Conservation (phyloP, 2,113 vertebrate genomes). For the Eonycteris spelaea region DNA sequence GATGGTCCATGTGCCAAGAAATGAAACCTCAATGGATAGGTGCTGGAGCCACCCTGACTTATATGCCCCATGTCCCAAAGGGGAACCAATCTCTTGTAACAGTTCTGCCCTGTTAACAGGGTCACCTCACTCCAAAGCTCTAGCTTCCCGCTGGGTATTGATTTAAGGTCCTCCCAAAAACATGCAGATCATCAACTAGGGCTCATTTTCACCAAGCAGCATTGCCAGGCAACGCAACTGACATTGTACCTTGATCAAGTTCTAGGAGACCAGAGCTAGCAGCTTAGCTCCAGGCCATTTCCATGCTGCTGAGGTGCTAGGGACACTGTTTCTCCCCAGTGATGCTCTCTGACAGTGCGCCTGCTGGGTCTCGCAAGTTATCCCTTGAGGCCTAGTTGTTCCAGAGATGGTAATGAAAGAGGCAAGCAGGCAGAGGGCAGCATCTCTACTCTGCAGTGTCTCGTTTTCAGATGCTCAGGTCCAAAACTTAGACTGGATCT, state of each 20-base stretch:
- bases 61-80: not conserved
- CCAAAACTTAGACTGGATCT: not conserved
- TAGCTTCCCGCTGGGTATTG: not conserved
- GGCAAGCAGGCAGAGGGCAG: not conserved
- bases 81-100: not conserved
- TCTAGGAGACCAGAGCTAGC: not conserved
- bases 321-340: too few species aligned
- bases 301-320: not conserved
- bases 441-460: not conserved
- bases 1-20: not conserved
- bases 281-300: not conserved
- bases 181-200: not conserved
- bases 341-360: not conserved
- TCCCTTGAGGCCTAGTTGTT: not conserved
- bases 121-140: not conserved
- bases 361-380: not conserved
- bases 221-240: not conserved
- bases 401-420: not conserved
- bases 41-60: not conserved
- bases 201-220: not conserved
- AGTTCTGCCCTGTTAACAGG: not conserved
- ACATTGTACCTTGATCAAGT: not conserved
- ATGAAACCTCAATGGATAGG: not conserved
- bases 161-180: not conserved
- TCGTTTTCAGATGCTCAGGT: not conserved